Base-by-base conservation (phyloP, 2,113 vertebrate genomes). In the Pterocles burchelli region DNA sequence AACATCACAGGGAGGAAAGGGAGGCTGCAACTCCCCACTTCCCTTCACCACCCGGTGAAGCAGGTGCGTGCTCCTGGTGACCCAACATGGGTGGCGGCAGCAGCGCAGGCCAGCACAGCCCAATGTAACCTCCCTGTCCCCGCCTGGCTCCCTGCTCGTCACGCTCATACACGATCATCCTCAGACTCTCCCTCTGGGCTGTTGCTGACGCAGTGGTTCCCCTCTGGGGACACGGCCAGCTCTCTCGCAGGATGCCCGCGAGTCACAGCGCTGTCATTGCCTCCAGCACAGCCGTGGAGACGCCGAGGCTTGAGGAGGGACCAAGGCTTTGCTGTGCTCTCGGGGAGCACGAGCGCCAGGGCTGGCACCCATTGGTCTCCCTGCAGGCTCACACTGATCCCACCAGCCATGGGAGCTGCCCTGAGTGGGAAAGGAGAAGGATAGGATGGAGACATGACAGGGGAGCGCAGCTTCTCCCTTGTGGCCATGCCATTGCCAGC, bases 281-380 rank as follows among this genome's bases (percentile, higher is more conserved):
- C 43, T 70, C 57, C 68, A 41, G 59, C 59, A 45, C 24, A 73
- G 78, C 25, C 0, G 0, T 15, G 62, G 55, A 61, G 72, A 46
- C 1, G 5, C 33, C 0, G 0, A 57, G 28, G 28, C 46, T 16
- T 3, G 0, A 43, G 63, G 29, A 43, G 29, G 8, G 25, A 36
- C 59, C 1, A 0, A 2, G 9, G 57, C n/a, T 81, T 48, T 49
- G 31, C 33, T 0, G 0, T 1, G 2, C 51, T 62, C 2, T 0
- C 1, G 3, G 34, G 16, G 28, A 84, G 29, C 49, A 7, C 0
- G 0, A 48, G 41, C 5, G 2, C 51, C 0, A 0, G 25, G 34
- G 25, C 26, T 0, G 0, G 57, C 31, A 57, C 19, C 17, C 45
- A 21, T 15, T 0, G 0, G 9, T 51, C 38, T 43, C 45, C 41